These are phyloP conservation scores for Chorisops tibialis DNA, from an alignment of 2,888 invertebrate species.

Conservation along the genomic window DNA sequence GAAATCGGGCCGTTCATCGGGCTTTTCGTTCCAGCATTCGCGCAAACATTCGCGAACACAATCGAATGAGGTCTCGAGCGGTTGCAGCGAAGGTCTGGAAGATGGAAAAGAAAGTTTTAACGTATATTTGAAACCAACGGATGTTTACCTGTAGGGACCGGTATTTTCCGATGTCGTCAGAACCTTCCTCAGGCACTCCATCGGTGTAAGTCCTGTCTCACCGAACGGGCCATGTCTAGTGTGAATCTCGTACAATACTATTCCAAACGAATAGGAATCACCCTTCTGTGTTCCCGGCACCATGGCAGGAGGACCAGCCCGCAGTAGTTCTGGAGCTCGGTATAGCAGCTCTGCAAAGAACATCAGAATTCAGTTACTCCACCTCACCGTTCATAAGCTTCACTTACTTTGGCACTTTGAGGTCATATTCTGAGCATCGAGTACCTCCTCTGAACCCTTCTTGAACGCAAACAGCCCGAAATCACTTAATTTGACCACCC, in stretches of 20 bases:
- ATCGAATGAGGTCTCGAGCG: slow-evolving; percentile 76
- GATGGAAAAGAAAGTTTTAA: slow-evolving; percentile 41
- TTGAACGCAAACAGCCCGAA: slow-evolving; percentile 88
- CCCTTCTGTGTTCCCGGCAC: slow-evolving; percentile 67
- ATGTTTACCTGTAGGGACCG: slow-evolving; percentile 42
- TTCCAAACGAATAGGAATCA: slow-evolving; percentile 82
- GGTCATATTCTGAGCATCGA: slow-evolving; percentile 57
- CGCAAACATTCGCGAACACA: slow-evolving; percentile 79
- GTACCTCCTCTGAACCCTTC: slow-evolving; percentile 65
- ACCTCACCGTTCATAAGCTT: not conserved
- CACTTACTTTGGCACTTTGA: slow-evolving; percentile 69
- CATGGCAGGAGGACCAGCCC: slow-evolving; percentile 51
- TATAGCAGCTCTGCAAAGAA: slow-evolving; percentile 65
- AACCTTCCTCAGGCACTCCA: slow-evolving; percentile 56
- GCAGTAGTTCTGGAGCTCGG: slow-evolving; percentile 75
- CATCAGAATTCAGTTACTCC: not conserved
- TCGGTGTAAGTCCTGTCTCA: slow-evolving; percentile 62
- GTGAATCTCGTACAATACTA: slow-evolving; percentile 85
- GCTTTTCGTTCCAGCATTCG: slow-evolving; percentile 85
- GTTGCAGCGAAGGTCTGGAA: slow-evolving; percentile 72
- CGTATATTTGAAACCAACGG: not conserved
- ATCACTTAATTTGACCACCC: slow-evolving; percentile 91
- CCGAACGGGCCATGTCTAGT: slow-evolving; percentile 84
- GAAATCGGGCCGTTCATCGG: slow-evolving; percentile 79
- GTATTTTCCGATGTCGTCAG: slow-evolving; percentile 46